phyloP scores from a whole-genome alignment of 2,888 invertebrate species.

The Sesamia inferens region DNA sequence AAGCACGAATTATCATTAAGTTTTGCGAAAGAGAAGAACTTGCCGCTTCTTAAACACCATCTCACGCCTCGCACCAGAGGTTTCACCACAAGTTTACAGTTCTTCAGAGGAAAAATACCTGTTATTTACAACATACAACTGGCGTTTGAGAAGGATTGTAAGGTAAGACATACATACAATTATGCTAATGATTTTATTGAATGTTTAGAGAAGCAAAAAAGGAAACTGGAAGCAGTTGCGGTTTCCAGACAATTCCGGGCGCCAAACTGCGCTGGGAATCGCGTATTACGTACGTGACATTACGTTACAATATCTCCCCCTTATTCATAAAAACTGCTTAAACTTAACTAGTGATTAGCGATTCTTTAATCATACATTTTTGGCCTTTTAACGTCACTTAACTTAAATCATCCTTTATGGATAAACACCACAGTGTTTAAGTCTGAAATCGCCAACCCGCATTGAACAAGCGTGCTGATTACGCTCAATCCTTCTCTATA shows the following conservation, averaged over 20 bases:
- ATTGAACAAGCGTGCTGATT: too few species aligned
- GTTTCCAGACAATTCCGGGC: constrained; percentile 7
- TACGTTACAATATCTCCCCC: constrained; percentile 14
- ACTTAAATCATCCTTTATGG: too few species aligned
- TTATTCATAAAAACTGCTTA: too few species aligned
- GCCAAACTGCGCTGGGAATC: constrained; percentile 5
- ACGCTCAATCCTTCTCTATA: too few species aligned
- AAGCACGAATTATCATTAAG: constrained; percentile 97
- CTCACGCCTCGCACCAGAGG: constrained; percentile 98
- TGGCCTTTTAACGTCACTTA: too few species aligned
- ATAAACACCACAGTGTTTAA: too few species aligned
- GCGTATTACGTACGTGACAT: constrained; percentile 12
- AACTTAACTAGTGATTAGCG: too few species aligned
- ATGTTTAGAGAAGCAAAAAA: constrained; percentile 5
- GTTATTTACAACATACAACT: constrained; percentile 96
- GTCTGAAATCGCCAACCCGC: too few species aligned
- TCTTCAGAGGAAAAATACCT: constrained; percentile 94
- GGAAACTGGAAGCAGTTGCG: constrained; percentile 20
- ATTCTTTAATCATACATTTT: too few species aligned
- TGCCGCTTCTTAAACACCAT: constrained; percentile 96
- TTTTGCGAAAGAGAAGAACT: constrained; percentile 96
- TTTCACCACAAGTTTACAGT: constrained; percentile 95
- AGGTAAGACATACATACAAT: constrained; percentile 78
- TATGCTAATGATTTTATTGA: constrained; percentile 1
- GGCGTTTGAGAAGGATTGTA: constrained; percentile 91